Evolutionary conservation across 2,797 vertebrate genomes (phyloP), one percentile per base, ranked within the genome.

Genomic region (Hyperoplus immaculatus): DNA sequence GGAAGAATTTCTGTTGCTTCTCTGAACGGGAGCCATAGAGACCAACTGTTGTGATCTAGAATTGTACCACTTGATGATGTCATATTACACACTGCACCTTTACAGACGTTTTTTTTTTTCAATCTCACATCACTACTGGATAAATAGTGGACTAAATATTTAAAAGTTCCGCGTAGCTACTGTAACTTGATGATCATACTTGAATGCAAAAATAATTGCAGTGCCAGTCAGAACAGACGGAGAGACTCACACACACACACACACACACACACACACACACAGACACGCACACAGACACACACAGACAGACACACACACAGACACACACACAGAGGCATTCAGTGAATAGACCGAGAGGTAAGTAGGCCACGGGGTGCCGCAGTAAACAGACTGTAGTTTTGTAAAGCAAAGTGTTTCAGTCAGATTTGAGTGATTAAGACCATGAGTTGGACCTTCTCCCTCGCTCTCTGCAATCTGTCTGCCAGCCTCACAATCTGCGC

Each of bases 351-450:
- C 45, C 36, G 53, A 13, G n/a, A 18, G 47, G 53, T 58, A 66
- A 72, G 50, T 51, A 54, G 86, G 70, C 49, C 43, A 42, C 59
- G 56, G 47, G 73, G n/a, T 53, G 67, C 43, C 57, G 46, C 69
- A 59, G 61, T 15, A 45, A 75, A 64, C 57, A 46, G 56, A 36
- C 58, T 3, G 3, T 21, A 77, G 70, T 70, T 80, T 72, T 75
- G 82, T 59, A 62, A 70, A 77, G 75, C 71, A 81, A 83, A 85
- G 70, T 79, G 84, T 69, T 85, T 85, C 70, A 85, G 87, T 83
- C 84, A 85, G 72, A 75, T 81, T 59, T 88, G 90, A 93, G 78
- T 72, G 87, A 91, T 87, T 82, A 90, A 87, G 81, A 81, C 81
- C 77, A 76, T 63, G 85, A 80, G 78, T 82, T 78, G 50, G 87